Conservation (phyloP, 1,140 invertebrate genomes). For the Zaprionus ghesquierei region DNA sequence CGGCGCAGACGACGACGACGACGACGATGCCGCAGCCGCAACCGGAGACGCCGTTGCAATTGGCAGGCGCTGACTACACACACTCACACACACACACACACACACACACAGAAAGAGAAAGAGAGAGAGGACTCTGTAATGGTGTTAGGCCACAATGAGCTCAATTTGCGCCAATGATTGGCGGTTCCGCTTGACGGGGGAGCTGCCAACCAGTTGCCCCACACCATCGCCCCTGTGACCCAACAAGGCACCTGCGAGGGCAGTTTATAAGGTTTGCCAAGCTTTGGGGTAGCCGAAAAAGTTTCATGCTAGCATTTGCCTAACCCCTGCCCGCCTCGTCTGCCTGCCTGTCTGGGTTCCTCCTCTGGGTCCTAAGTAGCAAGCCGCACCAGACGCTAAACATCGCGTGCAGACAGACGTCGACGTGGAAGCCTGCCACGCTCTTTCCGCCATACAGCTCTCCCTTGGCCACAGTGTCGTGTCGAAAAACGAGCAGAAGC, state of each 20-base stretch:
- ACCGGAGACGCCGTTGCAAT: slow-evolving; percentile 6
- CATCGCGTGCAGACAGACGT: slow-evolving; percentile 76
- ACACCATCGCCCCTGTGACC: background rate
- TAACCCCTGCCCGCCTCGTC: slow-evolving; percentile 38
- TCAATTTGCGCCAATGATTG: slow-evolving; percentile 80
- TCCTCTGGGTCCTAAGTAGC: slow-evolving; percentile 20
- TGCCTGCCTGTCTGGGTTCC: background rate
- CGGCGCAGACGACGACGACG: background rate
- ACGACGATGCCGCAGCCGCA: slow-evolving; percentile 7
- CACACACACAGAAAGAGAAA: slow-evolving; percentile 7
- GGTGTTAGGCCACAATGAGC: slow-evolving; percentile 79
- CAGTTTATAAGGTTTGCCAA: background rate
- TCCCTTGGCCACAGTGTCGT: no score
- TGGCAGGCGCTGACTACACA: background rate
- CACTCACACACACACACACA: slow-evolving; percentile 29
- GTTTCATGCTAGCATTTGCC: slow-evolving; percentile 75
- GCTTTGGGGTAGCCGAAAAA: slow-evolving; percentile 23
- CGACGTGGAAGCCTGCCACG: slow-evolving; percentile 24
- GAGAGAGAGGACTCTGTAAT: slow-evolving; percentile 42
- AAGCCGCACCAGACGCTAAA: slow-evolving; percentile 70
- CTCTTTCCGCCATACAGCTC: slow-evolving; percentile 22
- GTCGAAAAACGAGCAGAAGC: background rate
- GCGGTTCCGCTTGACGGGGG: slow-evolving; percentile 47
- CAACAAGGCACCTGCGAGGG: background rate
- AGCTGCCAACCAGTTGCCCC: background rate